Conservation (phyloP, 1,140 invertebrate species). For the Drosophila jambulina region DNA sequence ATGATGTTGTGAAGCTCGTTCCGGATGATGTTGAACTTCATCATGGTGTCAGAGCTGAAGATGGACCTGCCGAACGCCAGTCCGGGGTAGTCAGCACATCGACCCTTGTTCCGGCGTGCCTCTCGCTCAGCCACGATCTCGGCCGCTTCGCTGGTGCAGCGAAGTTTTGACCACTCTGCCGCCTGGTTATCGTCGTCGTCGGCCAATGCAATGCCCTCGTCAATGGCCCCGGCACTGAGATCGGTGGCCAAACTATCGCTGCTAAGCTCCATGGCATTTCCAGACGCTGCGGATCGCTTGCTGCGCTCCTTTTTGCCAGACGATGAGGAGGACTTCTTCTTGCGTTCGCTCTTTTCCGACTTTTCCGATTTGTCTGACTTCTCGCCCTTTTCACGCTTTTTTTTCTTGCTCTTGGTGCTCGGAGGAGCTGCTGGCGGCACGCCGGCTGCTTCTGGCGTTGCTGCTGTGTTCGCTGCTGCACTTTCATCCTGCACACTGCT, state of each 20-base stretch:
- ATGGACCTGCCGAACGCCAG: constrained; percentile 95
- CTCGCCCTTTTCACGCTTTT: constrained; percentile 66
- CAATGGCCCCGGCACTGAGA: constrained; percentile 75
- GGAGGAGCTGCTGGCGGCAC: constrained; percentile 18
- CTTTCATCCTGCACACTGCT: constrained; percentile 79
- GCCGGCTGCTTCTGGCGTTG: constrained; percentile 5
- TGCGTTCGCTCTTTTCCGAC: constrained; percentile 64
- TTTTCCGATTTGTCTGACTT: constrained; percentile 58
- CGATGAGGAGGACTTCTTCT: constrained; percentile 64
- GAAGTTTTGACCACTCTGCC: constrained; percentile 91
- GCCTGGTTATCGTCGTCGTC: constrained; percentile 91
- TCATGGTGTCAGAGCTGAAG: constrained; percentile 98
- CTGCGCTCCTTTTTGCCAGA: constrained; percentile 58
- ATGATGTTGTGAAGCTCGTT: constrained; percentile 99
- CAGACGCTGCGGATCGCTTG: constrained; percentile 50
- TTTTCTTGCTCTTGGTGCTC: constrained; percentile 60
- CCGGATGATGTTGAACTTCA: constrained; percentile 98
- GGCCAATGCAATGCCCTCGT: constrained; percentile 86
- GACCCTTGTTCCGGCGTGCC: constrained; percentile 89
- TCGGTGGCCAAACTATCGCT: constrained; percentile 86
- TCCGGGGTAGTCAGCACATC: constrained; percentile 96
- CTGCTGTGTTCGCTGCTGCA: constrained; percentile 7
- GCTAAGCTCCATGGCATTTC: constrained; percentile 61
- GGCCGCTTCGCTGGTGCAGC: constrained; percentile 94
- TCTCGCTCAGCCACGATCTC: constrained; percentile 95